Conservation (phyloP, 2,113 vertebrate species). For the Artemisiospiza belli region DNA sequence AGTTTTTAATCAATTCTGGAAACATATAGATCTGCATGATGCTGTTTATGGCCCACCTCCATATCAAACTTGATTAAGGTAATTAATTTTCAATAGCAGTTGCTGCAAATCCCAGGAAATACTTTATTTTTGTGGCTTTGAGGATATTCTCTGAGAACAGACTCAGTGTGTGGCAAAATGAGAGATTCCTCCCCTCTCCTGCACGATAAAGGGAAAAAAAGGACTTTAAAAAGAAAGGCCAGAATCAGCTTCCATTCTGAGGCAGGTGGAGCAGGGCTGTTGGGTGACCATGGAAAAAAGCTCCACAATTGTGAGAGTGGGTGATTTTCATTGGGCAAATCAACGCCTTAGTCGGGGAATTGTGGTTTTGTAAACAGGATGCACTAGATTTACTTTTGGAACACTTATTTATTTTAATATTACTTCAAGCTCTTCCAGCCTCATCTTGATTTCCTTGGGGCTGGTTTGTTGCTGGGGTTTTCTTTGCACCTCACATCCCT, state of each 20-base stretch:
- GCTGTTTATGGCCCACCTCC: background rate
- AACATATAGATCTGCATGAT: background rate
- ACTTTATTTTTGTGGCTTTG: background rate
- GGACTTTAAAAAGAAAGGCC: background rate
- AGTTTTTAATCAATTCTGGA: background rate
- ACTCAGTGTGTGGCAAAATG: too few relatives aligned
- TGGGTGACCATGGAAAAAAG: background rate
- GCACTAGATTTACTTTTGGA: too few relatives aligned
- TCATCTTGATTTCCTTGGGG: background rate
- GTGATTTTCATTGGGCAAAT: background rate
- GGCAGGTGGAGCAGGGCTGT: background rate
- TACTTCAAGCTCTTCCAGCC: background rate
- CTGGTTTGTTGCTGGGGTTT: background rate
- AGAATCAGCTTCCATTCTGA: background rate
- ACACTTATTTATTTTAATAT: background rate
- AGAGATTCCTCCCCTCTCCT: background rate
- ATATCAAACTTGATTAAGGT: background rate
- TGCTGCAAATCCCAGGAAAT: background rate
- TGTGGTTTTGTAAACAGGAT: background rate
- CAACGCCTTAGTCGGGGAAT: background rate
- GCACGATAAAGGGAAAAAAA: background rate
- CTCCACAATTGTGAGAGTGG: background rate
- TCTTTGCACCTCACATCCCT: background rate
- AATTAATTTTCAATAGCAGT: background rate
- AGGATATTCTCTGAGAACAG: background rate